Evolutionary conservation across 2,113 vertebrate genomes (phyloP), one percentile per base, ranked within the genome.

Genomic region (Polypterus senegalus): DNA sequence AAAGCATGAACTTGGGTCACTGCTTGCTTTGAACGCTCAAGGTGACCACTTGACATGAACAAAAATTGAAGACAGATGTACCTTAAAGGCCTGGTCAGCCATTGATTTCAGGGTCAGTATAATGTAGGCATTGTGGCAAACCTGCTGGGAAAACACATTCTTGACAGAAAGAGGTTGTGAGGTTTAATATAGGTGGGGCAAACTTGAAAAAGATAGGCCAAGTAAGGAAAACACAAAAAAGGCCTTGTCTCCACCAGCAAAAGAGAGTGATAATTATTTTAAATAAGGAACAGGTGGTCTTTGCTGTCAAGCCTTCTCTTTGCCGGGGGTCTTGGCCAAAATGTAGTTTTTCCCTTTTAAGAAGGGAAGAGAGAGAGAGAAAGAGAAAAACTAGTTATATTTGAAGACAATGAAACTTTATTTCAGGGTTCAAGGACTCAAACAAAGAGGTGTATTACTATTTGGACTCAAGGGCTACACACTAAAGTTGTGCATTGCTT

Each of bases 1-100:
- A 54, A 57, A 66, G 47, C 7, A 44, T 52, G 46, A 59, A 54
- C 11, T 60, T 49, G 44, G 47, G 48, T 49, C 61, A 58, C 54
- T 64, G 61, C 48, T 62, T 61, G 63, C 62, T 49, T 58, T 67
- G 44, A 61, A 57, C 46, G 51, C 52, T 44, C n/a, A 46, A 48
- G 49, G n/a, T 58, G 61, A 63, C 61, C 56, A 46, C 63, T 59
- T 71, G 63, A 68, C 61, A 52, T 56, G 56, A 64, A 43, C 54
- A 4, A 47, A 65, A 70, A 75, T 65, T 58, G 66, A 63, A 66
- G 62, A 68, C 71, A 71, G 65, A 73, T 73, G 74, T 67, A 11
- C 48, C 54, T 3, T 59, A 47, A 6, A 61, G 63, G 51, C 48
- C 44, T 59, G 58, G 44, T 45, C 62, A 63, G 49, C 51, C 58